Evolutionary conservation across 2,113 vertebrate genomes (phyloP).

Genomic region (Oophaga pumilio): DNA sequence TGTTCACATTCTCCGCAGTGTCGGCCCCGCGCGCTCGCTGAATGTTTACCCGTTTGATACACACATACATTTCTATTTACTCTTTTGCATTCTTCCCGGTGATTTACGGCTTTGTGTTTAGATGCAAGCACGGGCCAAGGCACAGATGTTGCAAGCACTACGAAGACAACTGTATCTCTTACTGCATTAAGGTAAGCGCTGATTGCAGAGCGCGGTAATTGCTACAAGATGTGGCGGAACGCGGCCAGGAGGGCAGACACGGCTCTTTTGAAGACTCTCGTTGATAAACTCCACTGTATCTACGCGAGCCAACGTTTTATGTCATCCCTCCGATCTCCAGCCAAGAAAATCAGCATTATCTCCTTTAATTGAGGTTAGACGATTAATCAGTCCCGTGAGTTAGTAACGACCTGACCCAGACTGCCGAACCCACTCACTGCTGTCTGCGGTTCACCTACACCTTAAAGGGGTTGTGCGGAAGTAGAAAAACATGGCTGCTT

Average conservation of each 20-base stretch:
- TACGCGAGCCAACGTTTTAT: slow-evolving; percentile 31
- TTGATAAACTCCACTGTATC: not conserved
- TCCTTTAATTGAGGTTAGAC: slow-evolving; percentile 22
- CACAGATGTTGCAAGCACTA: slow-evolving; percentile 98
- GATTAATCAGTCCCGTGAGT: slow-evolving; percentile 41
- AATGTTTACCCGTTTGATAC: not conserved
- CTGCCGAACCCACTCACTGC: not conserved
- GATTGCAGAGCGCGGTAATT: not conserved
- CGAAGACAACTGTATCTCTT: slow-evolving; percentile 96
- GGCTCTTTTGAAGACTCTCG: slow-evolving; percentile 22
- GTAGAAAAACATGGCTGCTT: too few relatives aligned
- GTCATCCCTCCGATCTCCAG: not conserved
- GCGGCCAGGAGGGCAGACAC: slow-evolving; percentile 11
- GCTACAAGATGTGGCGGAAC: slow-evolving; percentile 8
- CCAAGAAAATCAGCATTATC: slow-evolving; percentile 18
- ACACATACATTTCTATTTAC: slow-evolving; percentile 15
- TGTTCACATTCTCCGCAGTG: not conserved
- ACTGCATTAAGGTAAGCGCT: slow-evolving; percentile 92
- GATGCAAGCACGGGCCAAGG: slow-evolving; percentile 93
- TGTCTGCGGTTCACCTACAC: not conserved
- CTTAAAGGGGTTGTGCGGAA: too few relatives aligned
- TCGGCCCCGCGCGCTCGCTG: not conserved
- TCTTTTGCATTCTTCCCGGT: not conserved
- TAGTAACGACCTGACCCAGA: slow-evolving; percentile 10
- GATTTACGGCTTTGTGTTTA: slow-evolving; percentile 69